These are phyloP conservation scores for Lindbergichthys nudifrons DNA, from an alignment of 2,797 vertebrate species.

Conservation along the genomic window DNA sequence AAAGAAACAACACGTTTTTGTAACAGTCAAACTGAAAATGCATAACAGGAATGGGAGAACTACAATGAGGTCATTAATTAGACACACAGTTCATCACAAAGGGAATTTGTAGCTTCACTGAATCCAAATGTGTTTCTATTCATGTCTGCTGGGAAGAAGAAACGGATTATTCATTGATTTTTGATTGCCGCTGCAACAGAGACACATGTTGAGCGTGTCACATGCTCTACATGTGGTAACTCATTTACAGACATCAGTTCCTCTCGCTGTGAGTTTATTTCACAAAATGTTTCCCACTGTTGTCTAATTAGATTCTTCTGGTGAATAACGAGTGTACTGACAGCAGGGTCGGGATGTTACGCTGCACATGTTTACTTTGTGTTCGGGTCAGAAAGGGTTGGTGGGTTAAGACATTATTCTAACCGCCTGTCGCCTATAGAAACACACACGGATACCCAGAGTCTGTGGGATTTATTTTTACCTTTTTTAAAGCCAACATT, in stretches of 20 bases:
- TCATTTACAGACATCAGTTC: not conserved
- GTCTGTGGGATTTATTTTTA: no score
- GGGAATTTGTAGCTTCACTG: not conserved
- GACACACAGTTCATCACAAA: not conserved
- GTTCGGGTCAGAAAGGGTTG: constrained; percentile 20
- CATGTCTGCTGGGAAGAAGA: not conserved
- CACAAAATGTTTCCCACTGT: constrained; percentile 51
- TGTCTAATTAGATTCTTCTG: not conserved
- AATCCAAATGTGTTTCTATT: not conserved
- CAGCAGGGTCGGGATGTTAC: not conserved
- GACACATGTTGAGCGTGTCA: no score
- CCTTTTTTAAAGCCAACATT: no score
- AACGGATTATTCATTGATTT: not conserved
- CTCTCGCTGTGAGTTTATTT: constrained; percentile 14
- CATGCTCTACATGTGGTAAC: not conserved
- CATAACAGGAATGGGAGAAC: not conserved
- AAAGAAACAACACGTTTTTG: not conserved
- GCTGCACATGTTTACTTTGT: constrained; percentile 14
- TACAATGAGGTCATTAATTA: not conserved
- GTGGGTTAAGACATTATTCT: constrained; percentile 21
- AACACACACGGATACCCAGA: not conserved
- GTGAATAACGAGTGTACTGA: constrained; percentile 24
- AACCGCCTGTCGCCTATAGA: not conserved
- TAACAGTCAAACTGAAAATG: not conserved
- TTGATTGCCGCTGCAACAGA: not conserved